Base-by-base conservation (phyloP, 1,140 invertebrate genomes). In the Camponotus vicinus region DNA sequence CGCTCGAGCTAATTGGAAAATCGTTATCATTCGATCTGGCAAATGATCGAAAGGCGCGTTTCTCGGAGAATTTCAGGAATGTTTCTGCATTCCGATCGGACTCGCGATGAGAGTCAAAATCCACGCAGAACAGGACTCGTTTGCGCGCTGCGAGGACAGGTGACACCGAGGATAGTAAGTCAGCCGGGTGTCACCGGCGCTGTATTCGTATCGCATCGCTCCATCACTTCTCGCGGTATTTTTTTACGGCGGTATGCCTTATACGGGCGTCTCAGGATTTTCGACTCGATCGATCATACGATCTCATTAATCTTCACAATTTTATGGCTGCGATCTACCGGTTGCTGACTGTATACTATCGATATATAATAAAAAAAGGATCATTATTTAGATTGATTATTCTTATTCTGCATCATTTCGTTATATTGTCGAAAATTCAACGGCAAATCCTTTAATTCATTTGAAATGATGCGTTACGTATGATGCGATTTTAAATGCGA, bases 131-230 rank as follows among this genome's bases (percentile, higher is more conserved):
- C 69, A 86, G 13, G 49, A 76, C 87, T 88, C 77, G 84, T 89
- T 89, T 89, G 88, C 85, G 83, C 77, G 70, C 71, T 61, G 49
- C 27, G 59, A 71, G 84, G 73, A 64, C 87, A 89, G 88, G 77
- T 89, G 88, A 89, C 69, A 66, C 52, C 49, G 15, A 34, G 52
- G 64, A 73, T 40, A 73, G 84, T 89, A 89, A 89, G 88, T 89
- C 71, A 89, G 86, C 86, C 80, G 71, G 76, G 84, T 88, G 87
- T 89, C 86, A 85, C 75, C 75, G 86, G 59, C 77, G 76, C 42
- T 70, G 49, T 18, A 64, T 59, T 86, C 59, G 76, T 89, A 89
- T 89, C 88, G 87, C 84, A 59, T 86, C 77, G 64, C 61, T 89
- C 77, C 88, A 89, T 89, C 88, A 89, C 84, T 77, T 73, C 77